phyloP scores from a whole-genome alignment of 2,113 vertebrate genomes.

The Electrona antarctica region DNA sequence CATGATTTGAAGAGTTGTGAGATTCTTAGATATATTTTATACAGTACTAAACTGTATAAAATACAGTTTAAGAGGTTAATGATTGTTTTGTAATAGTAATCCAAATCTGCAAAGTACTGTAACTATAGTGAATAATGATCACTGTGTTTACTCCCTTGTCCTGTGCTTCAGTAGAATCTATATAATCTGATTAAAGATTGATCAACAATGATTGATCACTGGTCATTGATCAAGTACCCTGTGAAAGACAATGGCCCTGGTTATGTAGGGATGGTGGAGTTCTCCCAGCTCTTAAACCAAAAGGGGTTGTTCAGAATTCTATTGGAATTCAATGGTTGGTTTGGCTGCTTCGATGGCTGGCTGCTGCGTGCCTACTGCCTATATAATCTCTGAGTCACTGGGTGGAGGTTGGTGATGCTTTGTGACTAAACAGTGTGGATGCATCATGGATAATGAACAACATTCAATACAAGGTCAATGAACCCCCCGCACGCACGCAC shows the following conservation, averaged over 20 bases:
- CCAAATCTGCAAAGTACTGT: too few species aligned
- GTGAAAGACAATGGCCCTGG: background rate
- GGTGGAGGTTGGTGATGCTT: slow-evolving; percentile 26
- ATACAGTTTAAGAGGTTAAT: too few species aligned
- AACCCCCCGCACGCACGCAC: slow-evolving; percentile 7
- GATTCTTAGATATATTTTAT: too few species aligned
- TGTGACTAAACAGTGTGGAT: slow-evolving; percentile 39
- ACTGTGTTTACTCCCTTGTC: background rate
- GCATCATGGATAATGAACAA: slow-evolving; percentile 38
- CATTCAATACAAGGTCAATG: slow-evolving; percentile 32
- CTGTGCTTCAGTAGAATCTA: background rate
- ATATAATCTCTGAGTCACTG: slow-evolving; percentile 39
- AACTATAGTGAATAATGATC: background rate
- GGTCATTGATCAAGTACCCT: slow-evolving; percentile 13
- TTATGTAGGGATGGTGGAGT: slow-evolving; percentile 4
- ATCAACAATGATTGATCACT: slow-evolving; percentile 15
- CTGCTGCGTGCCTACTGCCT: slow-evolving; percentile 25
- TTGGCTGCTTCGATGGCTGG: slow-evolving; percentile 6
- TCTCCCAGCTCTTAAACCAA: slow-evolving; percentile 19
- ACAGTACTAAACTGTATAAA: too few species aligned
- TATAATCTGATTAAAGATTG: background rate
- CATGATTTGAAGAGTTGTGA: too few species aligned
- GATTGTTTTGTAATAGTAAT: too few species aligned
- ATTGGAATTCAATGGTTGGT: slow-evolving; percentile 20
- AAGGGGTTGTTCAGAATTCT: slow-evolving; percentile 3